phyloP scores from a whole-genome alignment of 2,888 invertebrate species.

The Amiota mariae region DNA sequence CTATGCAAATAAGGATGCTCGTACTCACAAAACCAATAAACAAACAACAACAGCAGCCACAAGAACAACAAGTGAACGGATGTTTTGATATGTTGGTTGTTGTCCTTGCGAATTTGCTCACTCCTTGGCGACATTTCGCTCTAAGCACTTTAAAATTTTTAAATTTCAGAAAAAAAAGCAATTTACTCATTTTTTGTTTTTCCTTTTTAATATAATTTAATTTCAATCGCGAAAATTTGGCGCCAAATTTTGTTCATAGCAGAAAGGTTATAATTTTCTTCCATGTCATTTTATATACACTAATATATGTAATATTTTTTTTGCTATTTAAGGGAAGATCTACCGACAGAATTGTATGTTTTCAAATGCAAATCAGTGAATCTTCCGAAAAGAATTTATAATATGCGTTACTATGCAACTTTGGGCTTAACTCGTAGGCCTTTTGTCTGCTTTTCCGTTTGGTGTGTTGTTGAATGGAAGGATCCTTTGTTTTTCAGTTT shows the following conservation, averaged over 20 bases:
- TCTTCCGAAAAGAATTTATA: not conserved
- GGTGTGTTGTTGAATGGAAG: no score
- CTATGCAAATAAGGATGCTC: slow-evolving; percentile 59
- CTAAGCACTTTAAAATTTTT: not conserved
- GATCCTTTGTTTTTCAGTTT: no score
- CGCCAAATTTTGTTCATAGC: slow-evolving; percentile 38
- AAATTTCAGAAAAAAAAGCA: not conserved
- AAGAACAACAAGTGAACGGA: slow-evolving; percentile 10
- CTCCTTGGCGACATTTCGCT: slow-evolving; percentile 4
- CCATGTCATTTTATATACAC: no score
- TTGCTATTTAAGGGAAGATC: not conserved
- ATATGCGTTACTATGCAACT: not conserved
- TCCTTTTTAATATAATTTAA: not conserved
- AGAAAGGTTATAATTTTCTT: no score
- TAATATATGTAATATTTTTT: no score
- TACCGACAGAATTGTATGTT: not conserved
- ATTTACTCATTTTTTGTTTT: not conserved
- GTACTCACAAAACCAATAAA: not conserved
- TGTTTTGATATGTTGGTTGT: slow-evolving; percentile 3
- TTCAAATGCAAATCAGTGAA: slow-evolving; percentile 23
- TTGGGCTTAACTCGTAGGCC: not conserved
- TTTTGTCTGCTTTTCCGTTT: not conserved
- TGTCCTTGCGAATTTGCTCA: not conserved
- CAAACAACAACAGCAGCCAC: not conserved
- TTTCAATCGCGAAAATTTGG: slow-evolving; percentile 24